Base-by-base conservation (phyloP, 2,797 vertebrate species). In the Megalops cyprinoides region DNA sequence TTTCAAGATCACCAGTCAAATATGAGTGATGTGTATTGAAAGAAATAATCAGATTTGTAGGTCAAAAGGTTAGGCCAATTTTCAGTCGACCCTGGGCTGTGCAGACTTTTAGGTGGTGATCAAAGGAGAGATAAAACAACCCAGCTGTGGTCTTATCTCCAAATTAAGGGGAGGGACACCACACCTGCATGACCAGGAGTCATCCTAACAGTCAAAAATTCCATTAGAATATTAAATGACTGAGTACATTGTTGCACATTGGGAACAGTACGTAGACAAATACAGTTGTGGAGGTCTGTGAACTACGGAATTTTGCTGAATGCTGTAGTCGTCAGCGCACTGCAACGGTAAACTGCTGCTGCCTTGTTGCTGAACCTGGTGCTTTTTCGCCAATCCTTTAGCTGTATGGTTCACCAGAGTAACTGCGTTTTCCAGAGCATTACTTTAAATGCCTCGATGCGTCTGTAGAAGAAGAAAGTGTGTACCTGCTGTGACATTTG, bases 91-190 rank as follows among this genome's bases (percentile, higher is more conserved):
- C 83, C 78, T 83, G 82, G 79, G 81, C 58, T 85, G 82, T 82
- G 75, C 79, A 65, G 75, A 80, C 44, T 83, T 79, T 69, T 34
- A 80, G 80, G 77, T 25, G 74, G 86, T 83, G 81, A 79, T 78
- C 81, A 79, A 62, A 82, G 84, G 85, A 85, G 46, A 84, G 82
- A 87, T 88, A 81, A 84, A 85, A 78, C 75, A 12, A 9, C 6
- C 67, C 67, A 42, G 18, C 28, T n/a, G 10, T 0, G 15, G 34
- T 74, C 14, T 51, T 84, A 49, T 60, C 49, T 37, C 8, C 79
- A 48, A 39, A 20, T 79, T 76, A 53, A 23, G 25, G n/a, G 37
- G 51, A 48, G 20, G 51, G 28, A 14, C 20, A 39, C 48, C 1
- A 55, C 62, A 28, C 18, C 14, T 34, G n/a, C 28, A 34, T 58